Base-by-base conservation (phyloP, 1,140 invertebrate genomes). In the Drosophila pandora region DNA sequence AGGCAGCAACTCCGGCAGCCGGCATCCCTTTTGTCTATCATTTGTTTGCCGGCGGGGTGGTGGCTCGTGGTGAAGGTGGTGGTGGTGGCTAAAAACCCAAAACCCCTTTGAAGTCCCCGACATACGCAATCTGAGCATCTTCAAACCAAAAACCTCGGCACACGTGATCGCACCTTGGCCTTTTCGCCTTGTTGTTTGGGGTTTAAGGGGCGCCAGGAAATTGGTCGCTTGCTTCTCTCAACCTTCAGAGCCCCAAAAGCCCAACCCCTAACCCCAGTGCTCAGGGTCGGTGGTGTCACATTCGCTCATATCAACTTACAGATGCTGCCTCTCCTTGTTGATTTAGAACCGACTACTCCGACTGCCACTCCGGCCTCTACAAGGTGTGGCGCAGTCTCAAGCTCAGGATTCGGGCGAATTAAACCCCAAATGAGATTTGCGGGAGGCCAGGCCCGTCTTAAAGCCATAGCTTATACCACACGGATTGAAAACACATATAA, bases 301-400 rank as follows among this genome's bases (percentile, higher is more conserved):
- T 60, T 76, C 55, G 34, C 63, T 76, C 73, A 76, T 76, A 76
- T 76, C 73, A 76, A 55, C 72, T 76, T 76, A 62, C 74, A 56
- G 64, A 57, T 68, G 56, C 45, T 73, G 28, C 13, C n/a, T 25
- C 21, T 34, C 45, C 45, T 32, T 50, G 64, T 70, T 70, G 67
- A 70, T 70, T 73, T 73, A 73, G 70, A 73, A 28, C 56, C 13
- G 70, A 62, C 70, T 71, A 49, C 49, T 47, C 55, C 23, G 47
- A 4, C 48, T 28, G 64, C 54, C 64, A 53, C 48, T 32, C 9
- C 7, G 7, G 30, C 34, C 67, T 39, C 53, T 41, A 13, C 41
- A 49, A 70, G 67, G 67, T 70, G 67, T 70, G 67, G 23, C 22
- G 32, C 32, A 41, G n/a, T 37, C 30, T 28, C 34, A 68, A 58